These are phyloP conservation scores for Agrotis exclamationis DNA, from an alignment of 2,888 invertebrate genomes.

Conservation along the genomic window DNA sequence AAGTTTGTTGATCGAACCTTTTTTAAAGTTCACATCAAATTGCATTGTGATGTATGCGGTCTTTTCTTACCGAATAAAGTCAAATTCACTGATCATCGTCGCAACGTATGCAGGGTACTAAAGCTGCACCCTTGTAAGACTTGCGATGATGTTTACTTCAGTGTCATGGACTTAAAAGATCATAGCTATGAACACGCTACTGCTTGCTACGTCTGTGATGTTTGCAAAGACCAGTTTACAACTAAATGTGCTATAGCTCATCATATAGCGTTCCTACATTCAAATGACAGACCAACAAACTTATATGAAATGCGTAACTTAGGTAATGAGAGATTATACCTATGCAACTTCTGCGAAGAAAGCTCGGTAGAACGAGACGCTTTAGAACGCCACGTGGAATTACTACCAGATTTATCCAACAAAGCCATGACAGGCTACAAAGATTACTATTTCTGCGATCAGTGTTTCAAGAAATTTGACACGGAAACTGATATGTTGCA, in stretches of 20 bases:
- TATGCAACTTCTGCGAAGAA: conserved; percentile 83
- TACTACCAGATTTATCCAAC: conserved; percentile 80
- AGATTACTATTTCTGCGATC: conserved; percentile 84
- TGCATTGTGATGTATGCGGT: conserved; percentile 84
- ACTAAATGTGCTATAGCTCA: conserved; percentile 80
- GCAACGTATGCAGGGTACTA: conserved; percentile 72
- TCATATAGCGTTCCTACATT: conserved; percentile 81
- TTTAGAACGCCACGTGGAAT: conserved; percentile 75
- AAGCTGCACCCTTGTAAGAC: conserved; percentile 79
- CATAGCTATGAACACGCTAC: conserved; percentile 80
- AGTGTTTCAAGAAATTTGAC: conserved; percentile 80
- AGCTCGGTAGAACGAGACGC: conserved; percentile 76
- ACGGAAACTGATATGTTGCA: conserved; percentile 82
- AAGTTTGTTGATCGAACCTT: conserved; percentile 83
- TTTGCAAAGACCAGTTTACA: conserved; percentile 82
- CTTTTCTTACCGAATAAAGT: conserved; percentile 71
- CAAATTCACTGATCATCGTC: conserved; percentile 75
- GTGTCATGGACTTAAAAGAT: conserved; percentile 83
- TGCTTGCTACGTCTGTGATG: conserved; percentile 77
- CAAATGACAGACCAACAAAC: conserved; percentile 70
- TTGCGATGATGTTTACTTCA: conserved; percentile 76
- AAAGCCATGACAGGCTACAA: conserved; percentile 79
- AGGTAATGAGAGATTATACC: conserved; percentile 74
- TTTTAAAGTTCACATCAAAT: conserved; percentile 84
- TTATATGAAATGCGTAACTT: conserved; percentile 75